Conservation (phyloP, 2,888 invertebrate species). For the Rosalia funebris region DNA sequence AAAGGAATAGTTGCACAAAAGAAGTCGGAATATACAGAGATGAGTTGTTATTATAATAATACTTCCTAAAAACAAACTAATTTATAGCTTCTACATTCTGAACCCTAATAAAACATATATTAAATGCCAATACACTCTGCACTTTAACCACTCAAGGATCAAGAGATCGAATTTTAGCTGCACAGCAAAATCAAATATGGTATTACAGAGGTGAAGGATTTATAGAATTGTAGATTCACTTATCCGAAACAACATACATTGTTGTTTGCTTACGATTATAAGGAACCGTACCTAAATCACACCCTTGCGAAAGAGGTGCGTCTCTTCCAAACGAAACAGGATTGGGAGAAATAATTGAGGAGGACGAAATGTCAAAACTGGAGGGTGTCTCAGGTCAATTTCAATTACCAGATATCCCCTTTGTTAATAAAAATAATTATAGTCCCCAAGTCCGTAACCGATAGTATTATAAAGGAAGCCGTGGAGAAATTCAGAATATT, state of each 20-base stretch:
- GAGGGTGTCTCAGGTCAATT: constrained; percentile 77
- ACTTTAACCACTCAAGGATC: too few species aligned
- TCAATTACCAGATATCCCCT: constrained; percentile 75
- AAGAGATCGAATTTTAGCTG: too few species aligned
- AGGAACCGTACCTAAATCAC: constrained; percentile 66
- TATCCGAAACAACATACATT: constrained; percentile 87
- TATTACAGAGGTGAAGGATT: too few species aligned
- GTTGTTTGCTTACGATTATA: constrained; percentile 89
- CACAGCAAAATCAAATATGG: too few species aligned
- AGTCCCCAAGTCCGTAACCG: constrained; percentile 79
- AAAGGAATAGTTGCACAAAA: too few species aligned
- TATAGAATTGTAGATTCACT: too few species aligned
- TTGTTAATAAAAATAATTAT: constrained; percentile 81
- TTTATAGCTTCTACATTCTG: too few species aligned
- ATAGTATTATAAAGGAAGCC: constrained; percentile 75
- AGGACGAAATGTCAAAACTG: constrained; percentile 72
- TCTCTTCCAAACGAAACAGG: constrained; percentile 67
- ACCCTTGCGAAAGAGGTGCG: constrained; percentile 64
- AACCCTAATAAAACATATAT: too few species aligned
- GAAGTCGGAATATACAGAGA: too few species aligned
- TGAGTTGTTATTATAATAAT: too few species aligned
- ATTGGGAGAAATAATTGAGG: constrained; percentile 79
- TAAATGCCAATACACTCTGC: too few species aligned
- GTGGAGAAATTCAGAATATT: constrained; percentile 79
- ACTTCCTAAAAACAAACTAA: too few species aligned